These are phyloP conservation scores for Carcinoscorpius rotundicauda DNA, from an alignment of 1,140 invertebrate genomes.

Conservation along the genomic window DNA sequence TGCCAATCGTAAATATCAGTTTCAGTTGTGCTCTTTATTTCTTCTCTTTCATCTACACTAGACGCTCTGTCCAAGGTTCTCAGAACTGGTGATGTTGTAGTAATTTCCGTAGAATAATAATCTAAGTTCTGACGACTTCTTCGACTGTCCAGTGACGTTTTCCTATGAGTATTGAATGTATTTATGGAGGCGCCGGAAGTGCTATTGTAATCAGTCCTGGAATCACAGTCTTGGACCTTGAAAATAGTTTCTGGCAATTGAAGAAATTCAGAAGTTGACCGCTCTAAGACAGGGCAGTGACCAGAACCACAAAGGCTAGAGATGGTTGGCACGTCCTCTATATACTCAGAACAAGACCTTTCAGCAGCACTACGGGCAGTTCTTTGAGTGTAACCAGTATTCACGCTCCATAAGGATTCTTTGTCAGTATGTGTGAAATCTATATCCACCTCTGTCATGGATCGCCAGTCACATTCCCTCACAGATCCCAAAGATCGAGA, in stretches of 20 bases:
- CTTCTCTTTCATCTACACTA: constrained; percentile 16
- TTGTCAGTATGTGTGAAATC: constrained; percentile 44
- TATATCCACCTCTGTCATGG: constrained; percentile 81
- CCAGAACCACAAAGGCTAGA: too few species aligned
- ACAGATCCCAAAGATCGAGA: constrained; percentile 32
- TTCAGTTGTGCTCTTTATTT: constrained; percentile 23
- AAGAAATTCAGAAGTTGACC: too few species aligned
- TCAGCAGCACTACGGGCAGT: constrained; percentile 15
- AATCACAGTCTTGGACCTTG: too few species aligned
- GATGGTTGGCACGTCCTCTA: constrained; percentile 20
- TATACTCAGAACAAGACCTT: constrained; percentile 18
- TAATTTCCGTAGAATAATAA: constrained; percentile 7
- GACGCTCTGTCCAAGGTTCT: constrained; percentile 13
- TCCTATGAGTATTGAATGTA: too few species aligned
- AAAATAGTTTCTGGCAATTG: too few species aligned
- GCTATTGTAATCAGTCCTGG: too few species aligned
- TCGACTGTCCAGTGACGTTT: too few species aligned
- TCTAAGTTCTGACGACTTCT: too few species aligned
- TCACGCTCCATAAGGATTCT: constrained; percentile 20
- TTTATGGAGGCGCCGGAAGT: too few species aligned
- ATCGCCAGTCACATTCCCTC: constrained; percentile 40
- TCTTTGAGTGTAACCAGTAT: constrained; percentile 17
- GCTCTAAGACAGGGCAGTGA: too few species aligned
- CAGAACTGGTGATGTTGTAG: constrained; percentile 13
- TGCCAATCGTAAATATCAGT: constrained; percentile 22